phyloP scores from a whole-genome alignment of 2,113 vertebrate species.

The Bos javanicus region DNA sequence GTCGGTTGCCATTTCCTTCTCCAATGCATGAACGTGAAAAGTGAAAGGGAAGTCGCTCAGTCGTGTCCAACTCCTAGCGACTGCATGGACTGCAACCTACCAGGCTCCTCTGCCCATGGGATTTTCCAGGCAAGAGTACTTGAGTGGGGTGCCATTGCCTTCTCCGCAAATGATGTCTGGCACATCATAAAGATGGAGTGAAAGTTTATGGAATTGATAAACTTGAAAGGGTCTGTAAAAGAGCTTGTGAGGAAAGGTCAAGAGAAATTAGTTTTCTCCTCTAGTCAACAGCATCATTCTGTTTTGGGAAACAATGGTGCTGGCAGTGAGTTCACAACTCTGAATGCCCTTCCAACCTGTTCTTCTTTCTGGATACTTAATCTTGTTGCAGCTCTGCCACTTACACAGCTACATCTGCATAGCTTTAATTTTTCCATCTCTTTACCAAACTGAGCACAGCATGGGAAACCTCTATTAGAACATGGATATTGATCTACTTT shows the following conservation, averaged over 20 bases:
- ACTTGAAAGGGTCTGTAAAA: neutral
- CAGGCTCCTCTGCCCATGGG: too few relatives aligned
- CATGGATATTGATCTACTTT: neutral
- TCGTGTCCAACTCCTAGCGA: too few relatives aligned
- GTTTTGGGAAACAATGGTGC: neutral
- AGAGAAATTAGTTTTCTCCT: neutral
- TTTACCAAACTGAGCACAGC: neutral
- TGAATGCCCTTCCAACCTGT: neutral
- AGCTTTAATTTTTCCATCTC: neutral
- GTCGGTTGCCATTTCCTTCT: too few relatives aligned
- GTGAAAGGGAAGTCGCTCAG: too few relatives aligned
- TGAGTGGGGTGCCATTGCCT: too few relatives aligned
- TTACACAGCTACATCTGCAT: neutral
- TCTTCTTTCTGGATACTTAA: conserved; percentile 7
- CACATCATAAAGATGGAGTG: neutral
- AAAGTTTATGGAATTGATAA: neutral
- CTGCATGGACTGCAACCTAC: too few relatives aligned
- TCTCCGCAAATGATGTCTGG: neutral
- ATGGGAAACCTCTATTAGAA: neutral
- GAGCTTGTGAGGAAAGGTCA: neutral
- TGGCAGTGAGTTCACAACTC: conserved; percentile 4
- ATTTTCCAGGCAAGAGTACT: too few relatives aligned
- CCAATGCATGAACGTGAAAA: too few relatives aligned
- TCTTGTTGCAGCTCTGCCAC: neutral
- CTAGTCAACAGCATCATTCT: neutral